Conservation (phyloP, 92 coral and sea anemone species). For the Pocillopora meandrina region DNA sequence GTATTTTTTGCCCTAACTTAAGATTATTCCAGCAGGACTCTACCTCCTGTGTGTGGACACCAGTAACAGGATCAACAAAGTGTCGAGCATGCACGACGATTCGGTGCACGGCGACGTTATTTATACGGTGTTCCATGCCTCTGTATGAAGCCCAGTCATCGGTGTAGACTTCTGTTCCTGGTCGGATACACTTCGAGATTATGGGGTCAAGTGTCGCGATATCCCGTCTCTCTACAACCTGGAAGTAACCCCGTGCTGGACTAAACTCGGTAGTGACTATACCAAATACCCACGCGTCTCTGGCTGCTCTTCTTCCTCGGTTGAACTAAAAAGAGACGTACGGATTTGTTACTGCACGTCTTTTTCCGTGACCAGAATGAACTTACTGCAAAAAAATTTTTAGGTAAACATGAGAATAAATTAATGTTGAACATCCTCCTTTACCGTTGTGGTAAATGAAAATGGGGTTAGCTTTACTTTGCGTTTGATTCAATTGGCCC, state of each 20-base stretch:
- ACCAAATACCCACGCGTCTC: constrained; percentile 39
- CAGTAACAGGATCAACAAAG: constrained; percentile 34
- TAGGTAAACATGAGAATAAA: neutral
- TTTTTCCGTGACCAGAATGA: neutral
- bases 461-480: too few relatives aligned
- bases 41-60: constrained; percentile 33
- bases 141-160: constrained; percentile 41
- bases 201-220: constrained; percentile 34
- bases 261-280: constrained; percentile 26
- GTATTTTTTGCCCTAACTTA: neutral
- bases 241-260: constrained; percentile 32
- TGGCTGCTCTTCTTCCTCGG: constrained; percentile 24
- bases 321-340: constrained; percentile 10
- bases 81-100: constrained; percentile 18
- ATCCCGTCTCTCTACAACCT: constrained; percentile 23
- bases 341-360: neutral
- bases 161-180: constrained; percentile 51
- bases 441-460: too few relatives aligned
- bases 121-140: constrained; percentile 30
- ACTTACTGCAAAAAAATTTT: too few relatives aligned
- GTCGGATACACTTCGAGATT: constrained; percentile 31
- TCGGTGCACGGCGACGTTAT: constrained; percentile 14
- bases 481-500: too few relatives aligned
- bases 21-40: constrained; percentile 35
- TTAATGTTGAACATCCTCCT: too few relatives aligned